A percentile compares a stretch with the other conserved stretches of the same genome.
Conservation (phyloP, 2,888 invertebrate genomes). For the Taphrorychus bicolor region DNA sequence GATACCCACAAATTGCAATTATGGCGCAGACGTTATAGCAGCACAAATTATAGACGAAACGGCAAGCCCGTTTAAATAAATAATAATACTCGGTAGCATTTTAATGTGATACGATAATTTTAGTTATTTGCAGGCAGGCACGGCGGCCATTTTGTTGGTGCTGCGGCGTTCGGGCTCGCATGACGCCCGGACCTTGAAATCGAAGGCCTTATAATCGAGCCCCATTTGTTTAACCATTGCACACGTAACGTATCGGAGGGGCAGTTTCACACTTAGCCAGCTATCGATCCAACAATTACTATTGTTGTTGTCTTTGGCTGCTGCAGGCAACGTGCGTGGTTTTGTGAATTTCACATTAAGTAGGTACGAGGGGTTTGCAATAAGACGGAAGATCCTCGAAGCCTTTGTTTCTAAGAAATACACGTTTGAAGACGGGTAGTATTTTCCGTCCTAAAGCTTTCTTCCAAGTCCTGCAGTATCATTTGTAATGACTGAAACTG, state of each 20-base stretch:
- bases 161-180: slow-evolving; percentile 21
- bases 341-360: too few species aligned
- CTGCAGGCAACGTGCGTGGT: too few species aligned
- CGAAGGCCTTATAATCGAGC: slow-evolving; percentile 22
- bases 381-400: too few species aligned
- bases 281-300: slow-evolving; percentile 27
- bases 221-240: slow-evolving; percentile 30
- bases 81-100: slow-evolving; percentile 49
- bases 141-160: slow-evolving; percentile 52
- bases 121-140: slow-evolving; percentile 52
- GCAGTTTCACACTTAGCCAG: slow-evolving; percentile 23
- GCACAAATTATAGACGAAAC: slow-evolving; percentile 47
- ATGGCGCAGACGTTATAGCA: not conserved
- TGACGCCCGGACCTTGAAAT: slow-evolving; percentile 29
- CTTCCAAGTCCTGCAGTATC: too few species aligned
- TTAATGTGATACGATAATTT: slow-evolving; percentile 54
- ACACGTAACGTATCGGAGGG: slow-evolving; percentile 18
- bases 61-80: slow-evolving; percentile 53
- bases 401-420: too few species aligned
- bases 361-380: too few species aligned
- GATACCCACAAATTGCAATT: not conserved
- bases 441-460: too few species aligned
- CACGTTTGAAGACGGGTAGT: too few species aligned
- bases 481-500: too few species aligned
- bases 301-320: too few species aligned